Base-by-base conservation (phyloP, 2,888 invertebrate genomes). In the Drosophila lutescens region DNA sequence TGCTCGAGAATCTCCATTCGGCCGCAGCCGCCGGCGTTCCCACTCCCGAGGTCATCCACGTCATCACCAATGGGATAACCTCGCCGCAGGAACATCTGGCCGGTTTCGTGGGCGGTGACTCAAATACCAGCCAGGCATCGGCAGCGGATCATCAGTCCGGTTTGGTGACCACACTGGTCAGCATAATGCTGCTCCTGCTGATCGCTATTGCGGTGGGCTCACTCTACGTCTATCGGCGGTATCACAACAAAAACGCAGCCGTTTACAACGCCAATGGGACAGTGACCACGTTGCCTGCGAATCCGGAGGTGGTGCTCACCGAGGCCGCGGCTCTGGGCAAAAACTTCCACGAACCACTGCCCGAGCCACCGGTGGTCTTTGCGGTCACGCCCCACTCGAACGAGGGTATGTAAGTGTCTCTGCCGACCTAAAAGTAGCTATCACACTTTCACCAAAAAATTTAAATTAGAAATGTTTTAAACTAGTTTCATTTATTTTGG, bases 361-460 rank as follows among this genome's bases (percentile, higher is more conserved):
- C 92, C 0, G 90, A 90, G 62, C 74, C 90, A 40, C 92, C 91
- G 1, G 84, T 89, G 55, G 61, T 88, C 43, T 88, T 88, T 34
- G 89, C 63, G 89, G 85, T 34, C 89, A 89, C 75, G 77, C 86
- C 78, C 77, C 82, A 90, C 75, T 88, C 89, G 80, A 90, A 87
- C 83, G 92, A 91, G 74, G 91, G 91, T 91, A 89, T 88, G 92
- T 91, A 90, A 90, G 86, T 89, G 89, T 85, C 89, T 68, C 68
- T 32, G 65, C 76, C 67, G 74, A 61, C 66, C 65, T 74, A 49
- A 59, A n/a, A 46, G 26, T 56, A 56, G 58, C 58, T 58, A 58
- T 20, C 12, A 34, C 12, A 34, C 4, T 1, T 13, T 34, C 12
- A 5, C 30, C 30, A 30, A 30, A 30, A 30, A 30, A 26, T 6